Evolutionary conservation across 2,797 vertebrate species (phyloP), one percentile per base, ranked within the genome.

Genomic region (Ceryle rudis): DNA sequence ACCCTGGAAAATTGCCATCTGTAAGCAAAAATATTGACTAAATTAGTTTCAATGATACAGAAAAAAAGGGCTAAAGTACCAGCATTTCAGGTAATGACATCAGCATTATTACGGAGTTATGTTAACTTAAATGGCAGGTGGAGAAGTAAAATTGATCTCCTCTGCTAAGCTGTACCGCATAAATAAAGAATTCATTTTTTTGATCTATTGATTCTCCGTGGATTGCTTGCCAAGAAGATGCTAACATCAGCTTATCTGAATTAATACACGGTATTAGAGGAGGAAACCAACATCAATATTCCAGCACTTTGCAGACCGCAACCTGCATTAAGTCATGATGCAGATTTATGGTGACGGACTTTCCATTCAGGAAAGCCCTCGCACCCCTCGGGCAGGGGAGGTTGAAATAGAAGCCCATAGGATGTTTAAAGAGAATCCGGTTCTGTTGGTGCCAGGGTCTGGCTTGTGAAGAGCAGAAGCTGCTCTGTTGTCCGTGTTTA

Each of bases 111-210:
- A 79, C 7, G 41, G 72, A 74, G 29, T 62, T 83, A 91, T 51
- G 69, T n/a, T 73, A 31, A 62, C 55, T 86, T 77, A 47, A 69
- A 31, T 90, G 92, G 86, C 80, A 86, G 73, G 72, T 88, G 82
- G 37, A 82, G 61, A 81, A 78, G 67, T 46, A 16, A 87, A 93
- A 97, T 95, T 77, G 39, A 86, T 96, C 64, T 88, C 55, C n/a
- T 85, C 6, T 75, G 57, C 42, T 49, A 42, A 82, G 57, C n/a
- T 62, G 66, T 61, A 14, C 79, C 58, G 71, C 55, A 74, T 61
- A 88, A 92, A 94, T 41, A 94, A 90, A 71, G 52, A 60, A 83
- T 54, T 72, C 10, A 28, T 77, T 90, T 90, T 58, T 55, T 55
- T 39, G 71, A 93, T 89, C 2, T 66, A 92, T 95, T 29, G 93